A percentile compares a stretch with the other conserved stretches of the same genome.
Conservation (phyloP, 2,797 vertebrate species). For the Manis crassicaudata region DNA sequence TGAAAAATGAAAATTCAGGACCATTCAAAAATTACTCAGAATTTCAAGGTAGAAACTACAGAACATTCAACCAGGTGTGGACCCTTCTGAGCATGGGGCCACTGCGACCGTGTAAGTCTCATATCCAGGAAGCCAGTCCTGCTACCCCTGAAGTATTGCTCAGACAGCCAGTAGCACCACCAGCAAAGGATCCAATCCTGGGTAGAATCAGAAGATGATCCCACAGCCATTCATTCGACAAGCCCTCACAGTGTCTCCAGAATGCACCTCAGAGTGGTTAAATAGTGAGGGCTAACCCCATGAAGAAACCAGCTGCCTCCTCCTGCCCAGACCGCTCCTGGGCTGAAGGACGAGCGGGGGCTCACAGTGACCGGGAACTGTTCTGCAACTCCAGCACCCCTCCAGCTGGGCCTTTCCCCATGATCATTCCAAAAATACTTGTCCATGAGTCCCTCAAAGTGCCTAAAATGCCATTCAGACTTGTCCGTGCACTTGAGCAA, state of each 20-base stretch:
- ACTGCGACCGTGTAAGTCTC: not conserved
- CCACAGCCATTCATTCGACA: not conserved
- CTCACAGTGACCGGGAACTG: not conserved
- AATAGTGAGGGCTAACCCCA: not conserved
- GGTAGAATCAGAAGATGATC: not conserved
- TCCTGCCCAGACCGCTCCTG: not conserved
- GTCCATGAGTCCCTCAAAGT: not conserved
- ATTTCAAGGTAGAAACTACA: not conserved
- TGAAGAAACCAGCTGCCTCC: not conserved
- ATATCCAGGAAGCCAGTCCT: not conserved
- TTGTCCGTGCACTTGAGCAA: constrained; percentile 75
- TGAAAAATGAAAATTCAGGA: not conserved
- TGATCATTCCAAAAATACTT: constrained; percentile 21
- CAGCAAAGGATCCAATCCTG: not conserved
- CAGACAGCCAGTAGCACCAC: not conserved
- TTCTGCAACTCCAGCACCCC: not conserved
- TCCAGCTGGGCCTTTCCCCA: not conserved
- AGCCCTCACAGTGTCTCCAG: not conserved
- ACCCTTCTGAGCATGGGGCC: not conserved
- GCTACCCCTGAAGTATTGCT: not conserved
- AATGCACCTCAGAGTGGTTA: not conserved
- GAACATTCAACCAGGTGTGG: not conserved
- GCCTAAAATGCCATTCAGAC: constrained; percentile 63
- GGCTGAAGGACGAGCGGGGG: not conserved
- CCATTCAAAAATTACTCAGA: not conserved